Percentiles rank a stretch among this genome's conserved stretches.
phyloP scores from a whole-genome alignment of 2,888 invertebrate species.

The Ypsolopha sequella region DNA sequence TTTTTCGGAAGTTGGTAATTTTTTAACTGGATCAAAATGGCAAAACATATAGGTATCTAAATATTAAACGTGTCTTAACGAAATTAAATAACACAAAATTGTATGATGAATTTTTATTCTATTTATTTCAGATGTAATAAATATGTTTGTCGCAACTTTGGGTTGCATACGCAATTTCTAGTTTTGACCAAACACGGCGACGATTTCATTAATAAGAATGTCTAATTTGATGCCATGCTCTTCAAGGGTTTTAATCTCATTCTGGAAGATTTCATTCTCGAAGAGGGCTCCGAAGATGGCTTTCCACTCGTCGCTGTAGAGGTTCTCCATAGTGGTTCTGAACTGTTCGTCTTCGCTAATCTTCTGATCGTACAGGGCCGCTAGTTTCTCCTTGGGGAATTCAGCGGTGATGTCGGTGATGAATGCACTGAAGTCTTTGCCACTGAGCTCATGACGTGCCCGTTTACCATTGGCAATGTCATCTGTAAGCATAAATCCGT shows the following conservation, averaged over 20 bases:
- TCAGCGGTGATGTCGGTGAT: slow-evolving; percentile 25
- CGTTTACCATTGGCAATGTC: slow-evolving; percentile 5
- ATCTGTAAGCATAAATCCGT: not conserved
- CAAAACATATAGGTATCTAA: no score
- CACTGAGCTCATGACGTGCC: slow-evolving; percentile 23
- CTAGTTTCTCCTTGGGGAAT: slow-evolving; percentile 37
- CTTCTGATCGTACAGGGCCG: slow-evolving; percentile 41
- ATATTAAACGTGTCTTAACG: no score
- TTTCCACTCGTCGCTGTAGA: slow-evolving; percentile 39
- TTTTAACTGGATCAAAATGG: no score
- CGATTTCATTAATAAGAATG: slow-evolving; percentile 23
- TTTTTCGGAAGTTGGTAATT: no score
- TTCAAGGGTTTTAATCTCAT: slow-evolving; percentile 27
- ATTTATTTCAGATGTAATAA: no score
- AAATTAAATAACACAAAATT: no score
- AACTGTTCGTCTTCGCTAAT: slow-evolving; percentile 38
- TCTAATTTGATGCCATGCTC: slow-evolving; percentile 35
- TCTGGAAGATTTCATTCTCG: slow-evolving; percentile 33
- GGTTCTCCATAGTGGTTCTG: slow-evolving; percentile 34
- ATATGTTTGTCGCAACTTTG: no score
- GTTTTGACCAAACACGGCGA: slow-evolving; percentile 38
- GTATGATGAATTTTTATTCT: no score
- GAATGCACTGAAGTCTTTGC: slow-evolving; percentile 29
- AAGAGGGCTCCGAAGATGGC: slow-evolving; percentile 29
- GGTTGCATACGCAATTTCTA: no score